A percentile compares a stretch with the other conserved stretches of the same genome.
Evolutionary conservation across 2,888 invertebrate species (phyloP).

Genomic region (Gymnocheta viridis): DNA sequence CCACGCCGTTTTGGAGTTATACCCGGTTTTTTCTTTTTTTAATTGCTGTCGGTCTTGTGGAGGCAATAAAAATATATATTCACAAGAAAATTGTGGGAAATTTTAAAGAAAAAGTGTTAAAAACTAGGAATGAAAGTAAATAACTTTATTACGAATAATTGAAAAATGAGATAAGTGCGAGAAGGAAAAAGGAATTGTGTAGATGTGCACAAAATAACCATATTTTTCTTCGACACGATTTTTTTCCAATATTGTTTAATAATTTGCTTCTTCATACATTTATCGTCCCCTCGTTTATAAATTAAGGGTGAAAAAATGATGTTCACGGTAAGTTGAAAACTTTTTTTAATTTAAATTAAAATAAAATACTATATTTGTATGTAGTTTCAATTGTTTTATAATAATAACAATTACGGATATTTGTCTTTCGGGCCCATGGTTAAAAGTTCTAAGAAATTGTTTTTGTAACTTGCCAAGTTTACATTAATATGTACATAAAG

Average conservation of each 20-base stretch:
- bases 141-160: constrained; percentile 11
- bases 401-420: background rate
- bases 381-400: background rate
- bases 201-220: constrained; percentile 17
- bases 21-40: constrained; percentile 62
- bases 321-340: constrained; percentile 78
- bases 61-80: constrained; percentile 12
- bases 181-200: constrained; percentile 19
- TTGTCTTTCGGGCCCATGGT: too few species aligned
- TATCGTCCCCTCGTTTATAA: constrained; percentile 16
- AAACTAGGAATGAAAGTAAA: constrained; percentile 17
- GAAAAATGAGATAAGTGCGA: constrained; percentile 34
- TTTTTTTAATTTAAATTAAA: background rate
- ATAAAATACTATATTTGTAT: background rate
- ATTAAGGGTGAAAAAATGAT: constrained; percentile 74
- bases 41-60: constrained; percentile 10
- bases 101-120: constrained; percentile 14
- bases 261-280: constrained; percentile 10
- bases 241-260: constrained; percentile 44
- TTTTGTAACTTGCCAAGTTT: too few species aligned
- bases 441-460: too few species aligned
- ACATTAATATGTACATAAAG: too few species aligned
- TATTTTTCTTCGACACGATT: constrained; percentile 15
- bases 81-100: constrained; percentile 46
- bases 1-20: constrained; percentile 67